These are phyloP conservation scores for Chiloscyllium plagiosum DNA, from an alignment of 2,113 vertebrate species.

Conservation along the genomic window DNA sequence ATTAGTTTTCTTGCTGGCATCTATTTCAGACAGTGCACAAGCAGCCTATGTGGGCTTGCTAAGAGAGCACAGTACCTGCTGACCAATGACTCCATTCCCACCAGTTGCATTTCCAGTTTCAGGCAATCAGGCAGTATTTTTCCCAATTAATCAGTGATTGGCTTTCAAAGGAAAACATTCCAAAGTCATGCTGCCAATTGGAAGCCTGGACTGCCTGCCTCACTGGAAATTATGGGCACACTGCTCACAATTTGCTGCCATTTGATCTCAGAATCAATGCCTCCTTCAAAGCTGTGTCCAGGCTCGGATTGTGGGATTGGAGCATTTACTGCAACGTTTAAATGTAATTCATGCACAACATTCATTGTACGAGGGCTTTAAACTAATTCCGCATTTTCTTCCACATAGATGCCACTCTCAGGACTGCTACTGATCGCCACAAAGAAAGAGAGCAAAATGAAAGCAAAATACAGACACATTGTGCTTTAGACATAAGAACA, in stretches of 20 bases:
- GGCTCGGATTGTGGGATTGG: not conserved
- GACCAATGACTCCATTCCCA: not conserved
- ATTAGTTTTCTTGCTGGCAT: not conserved
- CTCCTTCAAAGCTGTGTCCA: not conserved
- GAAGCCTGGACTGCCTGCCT: not conserved
- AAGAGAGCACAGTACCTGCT: not conserved
- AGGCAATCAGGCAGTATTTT: not conserved
- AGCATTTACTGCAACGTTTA: not conserved
- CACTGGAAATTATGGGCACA: not conserved
- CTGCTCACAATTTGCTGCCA: not conserved
- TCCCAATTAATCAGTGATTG: not conserved
- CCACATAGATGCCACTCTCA: not conserved
- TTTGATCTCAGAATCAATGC: not conserved
- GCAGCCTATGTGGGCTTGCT: not conserved
- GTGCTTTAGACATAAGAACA: not conserved
- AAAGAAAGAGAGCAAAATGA: not conserved
- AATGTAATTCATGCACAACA: not conserved
- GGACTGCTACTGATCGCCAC: not conserved
- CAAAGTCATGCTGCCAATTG: not conserved
- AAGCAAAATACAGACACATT: not conserved
- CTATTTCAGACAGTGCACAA: not conserved
- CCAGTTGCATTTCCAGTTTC: not conserved
- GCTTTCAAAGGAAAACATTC: not conserved
- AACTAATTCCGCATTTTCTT: not conserved
- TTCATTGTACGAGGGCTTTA: not conserved